These are phyloP conservation scores for Chlorospingus flavigularis DNA, from an alignment of 2,797 vertebrate species.

Conservation along the genomic window DNA sequence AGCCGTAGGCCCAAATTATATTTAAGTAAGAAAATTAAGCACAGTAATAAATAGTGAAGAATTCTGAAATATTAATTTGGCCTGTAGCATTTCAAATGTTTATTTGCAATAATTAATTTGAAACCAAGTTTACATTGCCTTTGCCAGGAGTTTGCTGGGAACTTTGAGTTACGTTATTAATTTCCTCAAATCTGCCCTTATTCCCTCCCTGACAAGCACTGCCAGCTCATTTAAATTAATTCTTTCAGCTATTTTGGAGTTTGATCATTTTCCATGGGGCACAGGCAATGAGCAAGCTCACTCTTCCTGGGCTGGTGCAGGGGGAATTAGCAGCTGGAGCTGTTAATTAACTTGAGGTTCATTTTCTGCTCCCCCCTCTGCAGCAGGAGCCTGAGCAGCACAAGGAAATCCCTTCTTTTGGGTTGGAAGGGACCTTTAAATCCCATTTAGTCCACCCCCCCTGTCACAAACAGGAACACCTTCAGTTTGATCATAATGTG, in stretches of 20 bases:
- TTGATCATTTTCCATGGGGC: not conserved
- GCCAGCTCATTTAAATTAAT: not conserved
- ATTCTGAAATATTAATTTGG: conserved; percentile 62
- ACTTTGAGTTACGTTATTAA: not conserved
- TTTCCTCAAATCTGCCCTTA: not conserved
- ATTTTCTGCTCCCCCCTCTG: not conserved
- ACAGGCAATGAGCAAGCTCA: not conserved
- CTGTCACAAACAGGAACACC: not conserved
- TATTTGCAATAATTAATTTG: conserved; percentile 50
- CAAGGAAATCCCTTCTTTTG: not conserved
- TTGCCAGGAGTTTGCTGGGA: conserved; percentile 14
- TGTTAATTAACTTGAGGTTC: not conserved
- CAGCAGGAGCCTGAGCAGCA: not conserved
- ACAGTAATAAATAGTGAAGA: conserved; percentile 27
- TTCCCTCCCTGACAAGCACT: not conserved
- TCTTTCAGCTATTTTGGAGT: not conserved
- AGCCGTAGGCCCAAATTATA: conserved; percentile 41
- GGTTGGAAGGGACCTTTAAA: not conserved
- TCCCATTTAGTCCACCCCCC: accelerated
- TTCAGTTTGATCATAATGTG: not conserved
- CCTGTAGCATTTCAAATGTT: conserved; percentile 50
- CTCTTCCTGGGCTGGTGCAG: accelerated
- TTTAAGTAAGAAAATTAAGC: conserved; percentile 66
- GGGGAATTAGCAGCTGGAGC: not conserved
- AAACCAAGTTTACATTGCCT: conserved; percentile 24